These are phyloP conservation scores for Caenorhabditis sp. DNA, from an alignment of 2,888 invertebrate genomes.

Conservation along the genomic window DNA sequence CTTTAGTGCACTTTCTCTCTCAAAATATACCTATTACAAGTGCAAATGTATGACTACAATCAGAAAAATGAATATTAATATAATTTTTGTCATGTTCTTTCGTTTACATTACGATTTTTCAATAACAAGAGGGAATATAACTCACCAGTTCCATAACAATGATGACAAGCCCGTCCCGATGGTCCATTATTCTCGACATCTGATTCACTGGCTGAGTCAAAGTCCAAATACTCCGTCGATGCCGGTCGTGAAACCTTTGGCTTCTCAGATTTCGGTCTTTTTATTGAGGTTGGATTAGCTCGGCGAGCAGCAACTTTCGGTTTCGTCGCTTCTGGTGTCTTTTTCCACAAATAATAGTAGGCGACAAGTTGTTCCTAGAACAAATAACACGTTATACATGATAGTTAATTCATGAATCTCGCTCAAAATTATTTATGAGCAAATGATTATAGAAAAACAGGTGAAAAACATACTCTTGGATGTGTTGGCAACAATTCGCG, in stretches of 20 bases:
- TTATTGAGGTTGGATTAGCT: constrained; percentile 38
- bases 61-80: not conserved
- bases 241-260: constrained; percentile 68
- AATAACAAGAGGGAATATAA: not conserved
- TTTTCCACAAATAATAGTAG: constrained; percentile 99
- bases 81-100: not conserved
- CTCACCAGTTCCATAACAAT: constrained; percentile 81
- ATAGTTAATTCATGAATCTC: not conserved
- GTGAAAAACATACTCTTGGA: constrained; percentile 78
- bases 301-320: constrained; percentile 76
- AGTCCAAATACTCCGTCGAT: constrained; percentile 75
- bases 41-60: not conserved
- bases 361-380: constrained; percentile 90
- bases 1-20: too few species aligned
- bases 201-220: constrained; percentile 76
- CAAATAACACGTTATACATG: not conserved
- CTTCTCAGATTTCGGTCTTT: constrained; percentile 50
- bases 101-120: not conserved
- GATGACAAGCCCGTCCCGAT: constrained; percentile 84
- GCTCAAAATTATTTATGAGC: constrained; percentile 1
- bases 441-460: not conserved
- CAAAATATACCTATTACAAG: too few species aligned
- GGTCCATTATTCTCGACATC: constrained; percentile 56
- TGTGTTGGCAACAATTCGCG: constrained; percentile 95
- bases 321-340: constrained; percentile 95